Evolutionary conservation across 2,888 invertebrate genomes (phyloP), one percentile per base, ranked within the genome.

Genomic region (Idaea dimidiata): DNA sequence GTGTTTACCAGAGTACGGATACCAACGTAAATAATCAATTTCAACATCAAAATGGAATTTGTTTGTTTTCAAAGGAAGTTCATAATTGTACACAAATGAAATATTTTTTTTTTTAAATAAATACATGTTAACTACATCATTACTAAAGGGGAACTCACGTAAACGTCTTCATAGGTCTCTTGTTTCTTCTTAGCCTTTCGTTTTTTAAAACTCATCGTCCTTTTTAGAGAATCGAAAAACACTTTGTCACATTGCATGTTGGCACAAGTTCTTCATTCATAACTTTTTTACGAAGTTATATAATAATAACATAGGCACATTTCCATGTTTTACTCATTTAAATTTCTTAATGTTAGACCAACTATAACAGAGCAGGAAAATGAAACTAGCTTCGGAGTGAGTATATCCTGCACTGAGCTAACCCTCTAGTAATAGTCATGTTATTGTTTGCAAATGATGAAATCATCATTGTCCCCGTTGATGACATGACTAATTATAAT

Each of bases 1-100:
- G 71, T 87, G 88, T 88, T 89, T 88, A 88, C 84, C 78, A 75
- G 78, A 80, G 76, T 79, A 77, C 80, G 78, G 77, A 83, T 79
- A 80, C 78, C 77, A 84, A 78, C 75, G 78, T 85, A 87, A 88
- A 88, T 87, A 88, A 83, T 82, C 78, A 82, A 82, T 76, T 71
- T 76, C 74, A 78, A 81, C 79, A 81, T 77, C 72, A 73, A 74
- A 73, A 79, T 81, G 82, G 87, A 83, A 88, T 89, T 86, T 84
- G 87, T 86, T 88, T 89, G 82, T 87, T 87, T 84, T 71, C 72
- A 76, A 69, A 75, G 72, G 75, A 81, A 76, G 63, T 65, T 64
- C 68, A 66, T 68, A 65, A 71, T 65, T 66, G 70, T 67, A 71
- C 67, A 66, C 68, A 67, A 72, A 55, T 67, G 63, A 66, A 62